phyloP scores from a whole-genome alignment of 2,888 invertebrate species.

The Tortricodes alternella region DNA sequence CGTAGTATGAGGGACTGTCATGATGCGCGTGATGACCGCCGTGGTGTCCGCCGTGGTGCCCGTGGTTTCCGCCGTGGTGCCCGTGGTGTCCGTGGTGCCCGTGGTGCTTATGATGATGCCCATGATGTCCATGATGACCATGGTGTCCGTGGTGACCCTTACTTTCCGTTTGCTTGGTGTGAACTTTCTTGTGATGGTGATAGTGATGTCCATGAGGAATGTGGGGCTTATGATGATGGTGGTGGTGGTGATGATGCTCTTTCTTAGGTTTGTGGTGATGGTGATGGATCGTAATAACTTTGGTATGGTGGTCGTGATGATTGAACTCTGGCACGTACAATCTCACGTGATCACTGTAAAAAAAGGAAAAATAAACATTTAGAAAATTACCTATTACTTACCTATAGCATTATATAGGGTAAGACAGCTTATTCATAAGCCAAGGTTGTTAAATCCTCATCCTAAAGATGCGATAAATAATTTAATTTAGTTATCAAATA shows the following conservation, averaged over 20 bases:
- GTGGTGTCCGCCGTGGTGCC: conserved; percentile 45
- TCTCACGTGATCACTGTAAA: conserved; percentile 81
- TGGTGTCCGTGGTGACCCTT: conserved; percentile 39
- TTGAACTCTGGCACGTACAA: conserved; percentile 83
- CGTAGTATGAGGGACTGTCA: conserved; percentile 38
- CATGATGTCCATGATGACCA: conserved; percentile 30
- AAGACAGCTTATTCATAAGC: no score
- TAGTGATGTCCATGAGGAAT: conserved; percentile 57
- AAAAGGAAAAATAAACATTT: conserved; percentile 40
- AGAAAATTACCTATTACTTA: no score
- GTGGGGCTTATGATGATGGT: conserved; percentile 54
- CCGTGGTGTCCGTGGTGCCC: conserved; percentile 41
- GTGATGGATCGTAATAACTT: conserved; percentile 82
- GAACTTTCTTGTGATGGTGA: conserved; percentile 67
- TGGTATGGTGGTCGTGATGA: conserved; percentile 83
- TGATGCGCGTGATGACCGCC: conserved; percentile 50
- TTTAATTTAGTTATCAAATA: no score
- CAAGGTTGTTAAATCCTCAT: no score
- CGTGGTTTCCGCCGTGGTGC: conserved; percentile 37
- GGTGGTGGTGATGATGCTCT: conserved; percentile 71
- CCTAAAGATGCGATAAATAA: no score
- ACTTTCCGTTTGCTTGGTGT: conserved; percentile 54
- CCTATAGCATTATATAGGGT: no score
- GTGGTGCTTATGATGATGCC: conserved; percentile 37
- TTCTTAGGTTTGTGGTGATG: conserved; percentile 77